Evolutionary conservation across 1,140 invertebrate species (phyloP).

Genomic region (Drosophila tristis): DNA sequence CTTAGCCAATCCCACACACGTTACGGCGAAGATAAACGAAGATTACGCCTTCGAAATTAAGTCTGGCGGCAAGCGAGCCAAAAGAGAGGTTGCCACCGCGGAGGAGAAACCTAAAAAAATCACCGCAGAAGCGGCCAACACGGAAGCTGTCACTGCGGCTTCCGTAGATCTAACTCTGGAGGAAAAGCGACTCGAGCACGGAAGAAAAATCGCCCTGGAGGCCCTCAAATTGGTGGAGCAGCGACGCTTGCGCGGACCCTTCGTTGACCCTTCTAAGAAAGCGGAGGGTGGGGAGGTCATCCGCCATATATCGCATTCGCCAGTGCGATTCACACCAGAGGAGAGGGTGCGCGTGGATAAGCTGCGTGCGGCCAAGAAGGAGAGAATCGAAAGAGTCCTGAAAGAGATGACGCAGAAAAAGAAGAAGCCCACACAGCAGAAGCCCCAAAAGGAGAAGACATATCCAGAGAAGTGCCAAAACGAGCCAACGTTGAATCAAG

Average conservation of each 20-base stretch:
- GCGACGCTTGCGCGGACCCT: constrained; percentile 40
- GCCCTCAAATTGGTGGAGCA: constrained; percentile 60
- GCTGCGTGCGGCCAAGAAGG: constrained; percentile 36
- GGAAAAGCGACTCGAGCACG: constrained; percentile 53
- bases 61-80: constrained; percentile 14
- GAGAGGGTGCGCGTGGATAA: constrained; percentile 50
- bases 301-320: constrained; percentile 43
- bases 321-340: constrained; percentile 35
- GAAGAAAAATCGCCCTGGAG: constrained; percentile 59
- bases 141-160: background rate
- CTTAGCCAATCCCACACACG: no score
- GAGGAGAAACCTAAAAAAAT: background rate
- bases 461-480: no score
- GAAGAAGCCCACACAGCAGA: background rate
- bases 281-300: background rate
- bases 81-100: background rate
- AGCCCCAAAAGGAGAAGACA: background rate
- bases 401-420: constrained; percentile 43
- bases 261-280: background rate
- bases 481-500: no score
- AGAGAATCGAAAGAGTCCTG: constrained; percentile 60
- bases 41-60: background rate
- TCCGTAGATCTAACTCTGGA: background rate
- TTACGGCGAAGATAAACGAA: constrained; percentile 3
- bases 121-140: background rate